Evolutionary conservation across 2,113 vertebrate genomes (phyloP).

Genomic region (Tautogolabrus adspersus): DNA sequence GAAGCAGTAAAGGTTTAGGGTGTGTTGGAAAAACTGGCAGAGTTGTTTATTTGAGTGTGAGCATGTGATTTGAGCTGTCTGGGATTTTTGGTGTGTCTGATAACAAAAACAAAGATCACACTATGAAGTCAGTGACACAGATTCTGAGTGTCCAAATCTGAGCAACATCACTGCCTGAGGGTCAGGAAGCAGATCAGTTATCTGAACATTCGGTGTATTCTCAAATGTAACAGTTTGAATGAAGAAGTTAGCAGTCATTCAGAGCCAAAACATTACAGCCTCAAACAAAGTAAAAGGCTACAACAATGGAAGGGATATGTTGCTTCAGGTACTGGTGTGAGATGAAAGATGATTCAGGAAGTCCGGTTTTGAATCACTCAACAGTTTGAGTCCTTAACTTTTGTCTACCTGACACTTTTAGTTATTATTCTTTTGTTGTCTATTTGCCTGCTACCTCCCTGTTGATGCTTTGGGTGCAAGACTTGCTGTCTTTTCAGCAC

Average conservation of each 20-base stretch:
- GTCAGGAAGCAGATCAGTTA: slow-evolving; percentile 45
- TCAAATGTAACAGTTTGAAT: slow-evolving; percentile 36
- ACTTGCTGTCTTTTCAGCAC: too few species aligned
- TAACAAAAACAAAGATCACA: slow-evolving; percentile 43
- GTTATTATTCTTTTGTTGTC: too few species aligned
- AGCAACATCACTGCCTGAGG: slow-evolving; percentile 48
- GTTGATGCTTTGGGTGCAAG: too few species aligned
- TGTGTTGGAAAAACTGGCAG: slow-evolving; percentile 46
- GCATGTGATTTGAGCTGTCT: slow-evolving; percentile 35
- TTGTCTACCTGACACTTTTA: too few species aligned
- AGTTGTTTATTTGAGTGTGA: slow-evolving; percentile 31
- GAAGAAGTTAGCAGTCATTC: too few species aligned
- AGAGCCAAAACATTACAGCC: too few species aligned
- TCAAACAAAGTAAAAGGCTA: too few species aligned
- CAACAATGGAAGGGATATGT: neutral
- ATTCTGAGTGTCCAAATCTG: slow-evolving; percentile 30
- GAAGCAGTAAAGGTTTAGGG: slow-evolving; percentile 47
- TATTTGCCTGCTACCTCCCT: too few species aligned
- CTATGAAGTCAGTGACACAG: slow-evolving; percentile 22
- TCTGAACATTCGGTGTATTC: slow-evolving; percentile 9
- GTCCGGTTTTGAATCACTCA: too few species aligned
- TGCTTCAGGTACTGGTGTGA: neutral
- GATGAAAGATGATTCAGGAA: too few species aligned
- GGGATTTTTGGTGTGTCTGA: slow-evolving; percentile 29
- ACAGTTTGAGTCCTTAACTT: too few species aligned